Base-by-base conservation (phyloP, 1,140 invertebrate genomes). In the Caenorhabditis brenneri region DNA sequence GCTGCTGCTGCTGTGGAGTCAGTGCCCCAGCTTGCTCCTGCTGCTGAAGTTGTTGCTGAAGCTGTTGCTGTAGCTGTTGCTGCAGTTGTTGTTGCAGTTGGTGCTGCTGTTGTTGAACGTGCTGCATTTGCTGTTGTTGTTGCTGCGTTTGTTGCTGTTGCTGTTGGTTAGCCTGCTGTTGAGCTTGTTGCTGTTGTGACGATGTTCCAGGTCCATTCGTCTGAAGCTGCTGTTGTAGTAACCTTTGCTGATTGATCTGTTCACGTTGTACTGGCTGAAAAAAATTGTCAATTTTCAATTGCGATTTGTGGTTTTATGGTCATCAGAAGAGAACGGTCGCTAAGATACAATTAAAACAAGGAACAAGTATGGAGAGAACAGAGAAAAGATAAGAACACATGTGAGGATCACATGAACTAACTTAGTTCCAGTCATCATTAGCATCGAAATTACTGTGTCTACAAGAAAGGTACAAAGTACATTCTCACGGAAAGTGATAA, bases 221-320 rank as follows among this genome's bases (percentile, higher is more conserved):
- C 36, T 74, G 65, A 2, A 74, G 65, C n/a, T 74, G 65, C 42
- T 33, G 36, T 42, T 74, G 65, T 42, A 65, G 12, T 65, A 74
- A 46, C 22, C 65, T 39, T 42, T 74, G 65, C 12, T 74, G 65
- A 74, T 74, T 74, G 33, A 74, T 29, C 65, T 74, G 65, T 6
- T 74, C 65, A 16, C 65, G 65, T 74, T 74, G 65, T 27, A 24
- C 36, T 42, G 42, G 65, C 65, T 74, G 65, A 42, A 74, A 74
- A 55, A 55, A 1, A 9, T 46, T 24, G 9, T 74, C 24, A 19
- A 31, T 19, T 22, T 36, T 65, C 48, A 1, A 51, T 51, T 19
- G 5, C 0, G 15, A 51, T 10, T 51, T 15, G 15, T 51, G 48
- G 6, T 51, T n/a, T 51, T n/a, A n/a, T 12, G 16, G 42, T 2